These are phyloP conservation scores for Botia almorhae DNA, from an alignment of 2,797 vertebrate genomes.

Conservation along the genomic window DNA sequence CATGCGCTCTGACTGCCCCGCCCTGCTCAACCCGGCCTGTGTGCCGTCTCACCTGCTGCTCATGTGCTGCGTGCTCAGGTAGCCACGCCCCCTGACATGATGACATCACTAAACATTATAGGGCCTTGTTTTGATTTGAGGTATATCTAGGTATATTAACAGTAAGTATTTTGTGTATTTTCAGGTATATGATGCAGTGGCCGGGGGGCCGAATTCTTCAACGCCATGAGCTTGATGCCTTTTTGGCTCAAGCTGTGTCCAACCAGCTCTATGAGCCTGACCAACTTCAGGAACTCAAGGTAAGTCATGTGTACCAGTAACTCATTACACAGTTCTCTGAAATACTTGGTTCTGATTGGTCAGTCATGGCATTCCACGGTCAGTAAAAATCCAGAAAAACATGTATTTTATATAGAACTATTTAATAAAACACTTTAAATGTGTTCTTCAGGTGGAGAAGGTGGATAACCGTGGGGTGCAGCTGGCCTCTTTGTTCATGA, in stretches of 20 bases:
- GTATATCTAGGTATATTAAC: no score
- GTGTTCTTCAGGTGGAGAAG: conserved; percentile 84
- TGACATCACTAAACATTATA: background rate
- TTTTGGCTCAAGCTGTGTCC: conserved; percentile 91
- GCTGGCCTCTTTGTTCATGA: conserved; percentile 91
- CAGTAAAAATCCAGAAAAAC: no score
- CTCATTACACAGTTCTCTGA: background rate
- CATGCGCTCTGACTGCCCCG: conserved; percentile 90
- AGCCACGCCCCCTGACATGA: conserved; percentile 32
- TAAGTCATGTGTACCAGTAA: conserved; percentile 49
- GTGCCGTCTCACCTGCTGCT: conserved; percentile 92
- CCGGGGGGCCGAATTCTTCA: conserved; percentile 89
- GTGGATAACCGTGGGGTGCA: conserved; percentile 90
- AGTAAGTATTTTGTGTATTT: conserved; percentile 6
- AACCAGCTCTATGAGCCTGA: conserved; percentile 91
- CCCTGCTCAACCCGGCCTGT: conserved; percentile 90
- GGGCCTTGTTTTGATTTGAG: no score
- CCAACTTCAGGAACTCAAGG: conserved; percentile 93
- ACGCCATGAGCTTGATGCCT: conserved; percentile 90
- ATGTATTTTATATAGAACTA: no score
- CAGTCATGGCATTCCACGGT: no score
- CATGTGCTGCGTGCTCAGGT: conserved; percentile 95
- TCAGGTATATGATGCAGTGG: conserved; percentile 95
- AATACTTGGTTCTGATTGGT: no score
- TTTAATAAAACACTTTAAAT: no score